phyloP scores from a whole-genome alignment of 2,888 invertebrate genomes.

The Patella pellucida region DNA sequence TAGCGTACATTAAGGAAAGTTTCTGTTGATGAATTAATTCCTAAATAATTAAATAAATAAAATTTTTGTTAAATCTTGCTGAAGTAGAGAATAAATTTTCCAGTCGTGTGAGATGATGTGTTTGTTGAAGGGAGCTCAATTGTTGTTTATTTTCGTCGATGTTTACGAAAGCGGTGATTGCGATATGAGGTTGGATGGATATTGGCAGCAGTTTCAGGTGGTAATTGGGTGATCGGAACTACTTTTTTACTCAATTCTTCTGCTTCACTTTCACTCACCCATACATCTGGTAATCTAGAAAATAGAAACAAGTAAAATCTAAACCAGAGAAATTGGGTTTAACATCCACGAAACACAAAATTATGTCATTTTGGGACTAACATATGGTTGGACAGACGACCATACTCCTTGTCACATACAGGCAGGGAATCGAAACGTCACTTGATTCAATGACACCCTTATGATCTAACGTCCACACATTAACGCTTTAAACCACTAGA shows the following conservation, averaged over 20 bases:
- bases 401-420: too few relatives aligned
- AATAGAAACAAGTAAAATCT: conserved; percentile 31
- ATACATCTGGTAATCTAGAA: conserved; percentile 86
- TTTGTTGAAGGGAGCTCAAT: background rate
- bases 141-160: conserved; percentile 56
- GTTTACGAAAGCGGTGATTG: conserved; percentile 59
- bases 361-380: background rate
- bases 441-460: too few relatives aligned
- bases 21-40: too few relatives aligned
- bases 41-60: too few relatives aligned
- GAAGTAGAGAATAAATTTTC: too few relatives aligned
- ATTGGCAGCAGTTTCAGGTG: conserved; percentile 55
- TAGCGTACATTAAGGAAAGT: background rate
- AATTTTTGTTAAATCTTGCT: too few relatives aligned
- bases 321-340: background rate
- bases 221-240: conserved; percentile 67
- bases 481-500: background rate
- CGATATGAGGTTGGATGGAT: conserved; percentile 59
- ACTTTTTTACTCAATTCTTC: conserved; percentile 67
- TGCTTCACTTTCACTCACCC: conserved; percentile 80
- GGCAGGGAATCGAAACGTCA: too few relatives aligned
- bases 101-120: conserved; percentile 1
- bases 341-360: background rate
- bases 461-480: too few relatives aligned
- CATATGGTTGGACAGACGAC: too few relatives aligned